A percentile compares a stretch with the other conserved stretches of the same genome.
phyloP scores from a whole-genome alignment of 2,113 vertebrate genomes.

The Dissostichus mawsoni region DNA sequence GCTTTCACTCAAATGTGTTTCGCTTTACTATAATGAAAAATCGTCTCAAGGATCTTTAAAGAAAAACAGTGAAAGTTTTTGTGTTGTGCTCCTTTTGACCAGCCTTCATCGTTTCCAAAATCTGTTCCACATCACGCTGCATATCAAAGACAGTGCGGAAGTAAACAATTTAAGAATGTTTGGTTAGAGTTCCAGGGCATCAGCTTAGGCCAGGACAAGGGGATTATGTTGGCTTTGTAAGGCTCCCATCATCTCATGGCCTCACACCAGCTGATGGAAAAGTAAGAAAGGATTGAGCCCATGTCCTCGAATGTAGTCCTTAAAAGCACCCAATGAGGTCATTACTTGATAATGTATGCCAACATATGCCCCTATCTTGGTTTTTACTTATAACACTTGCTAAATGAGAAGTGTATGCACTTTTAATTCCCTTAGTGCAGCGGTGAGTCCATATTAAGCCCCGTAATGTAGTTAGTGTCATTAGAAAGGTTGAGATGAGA shows the following conservation, averaged over 20 bases:
- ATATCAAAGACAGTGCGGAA: slow-evolving; percentile 37
- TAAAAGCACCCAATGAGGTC: slow-evolving; percentile 17
- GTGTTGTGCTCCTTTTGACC: neutral
- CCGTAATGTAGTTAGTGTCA: slow-evolving; percentile 8
- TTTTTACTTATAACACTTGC: neutral
- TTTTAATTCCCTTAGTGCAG: slow-evolving; percentile 23
- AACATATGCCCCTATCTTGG: neutral
- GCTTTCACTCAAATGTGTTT: neutral
- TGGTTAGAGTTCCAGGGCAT: slow-evolving; percentile 64
- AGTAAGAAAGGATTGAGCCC: slow-evolving; percentile 59
- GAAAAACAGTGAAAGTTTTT: neutral
- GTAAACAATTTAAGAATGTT: slow-evolving; percentile 53
- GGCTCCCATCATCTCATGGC: slow-evolving; percentile 61
- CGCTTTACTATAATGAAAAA: neutral
- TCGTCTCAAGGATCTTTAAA: neutral
- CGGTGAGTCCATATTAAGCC: slow-evolving; percentile 2
- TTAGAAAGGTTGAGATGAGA: slow-evolving; percentile 29
- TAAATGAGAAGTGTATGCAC: slow-evolving; percentile 8
- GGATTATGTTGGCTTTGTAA: slow-evolving; percentile 74
- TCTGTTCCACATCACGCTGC: neutral
- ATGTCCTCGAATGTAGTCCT: slow-evolving; percentile 35
- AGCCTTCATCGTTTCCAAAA: slow-evolving; percentile 11
- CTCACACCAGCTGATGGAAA: slow-evolving; percentile 58
- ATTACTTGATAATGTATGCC: neutral
- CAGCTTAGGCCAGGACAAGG: slow-evolving; percentile 70